These are phyloP conservation scores for Ovibos moschatus DNA, from an alignment of 2,113 vertebrate species.

Conservation along the genomic window DNA sequence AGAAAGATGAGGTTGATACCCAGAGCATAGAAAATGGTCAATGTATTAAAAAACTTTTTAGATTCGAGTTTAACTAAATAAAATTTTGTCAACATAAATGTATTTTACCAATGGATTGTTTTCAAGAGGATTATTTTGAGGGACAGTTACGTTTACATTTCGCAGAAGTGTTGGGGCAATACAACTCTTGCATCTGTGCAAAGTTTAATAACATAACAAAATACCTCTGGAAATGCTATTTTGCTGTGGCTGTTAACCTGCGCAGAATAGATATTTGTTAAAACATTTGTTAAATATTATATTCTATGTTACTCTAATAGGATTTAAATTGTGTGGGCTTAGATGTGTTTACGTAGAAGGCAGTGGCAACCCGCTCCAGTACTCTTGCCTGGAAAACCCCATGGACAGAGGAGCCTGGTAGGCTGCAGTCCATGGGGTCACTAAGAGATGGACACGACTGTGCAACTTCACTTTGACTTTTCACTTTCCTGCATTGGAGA, in stretches of 20 bases:
- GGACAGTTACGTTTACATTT: not conserved
- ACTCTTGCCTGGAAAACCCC: no score
- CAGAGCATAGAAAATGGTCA: not conserved
- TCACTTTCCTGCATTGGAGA: no score
- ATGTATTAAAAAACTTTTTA: not conserved
- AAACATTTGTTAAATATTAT: not conserved
- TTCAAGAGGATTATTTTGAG: constrained; percentile 20
- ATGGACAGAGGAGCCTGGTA: no score
- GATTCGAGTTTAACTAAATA: not conserved
- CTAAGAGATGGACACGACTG: no score
- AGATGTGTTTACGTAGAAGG: not conserved
- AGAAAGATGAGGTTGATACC: constrained; percentile 24
- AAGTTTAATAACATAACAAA: not conserved
- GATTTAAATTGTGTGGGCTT: not conserved
- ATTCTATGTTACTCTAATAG: not conserved
- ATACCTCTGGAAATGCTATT: not conserved
- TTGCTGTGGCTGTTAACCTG: not conserved
- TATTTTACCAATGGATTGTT: constrained; percentile 6
- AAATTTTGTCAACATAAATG: not conserved
- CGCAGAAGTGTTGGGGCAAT: not conserved
- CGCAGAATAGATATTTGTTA: not conserved
- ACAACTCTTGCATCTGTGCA: not conserved
- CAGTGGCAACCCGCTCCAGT: no score
- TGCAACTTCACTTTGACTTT: no score
- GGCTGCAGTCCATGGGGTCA: no score